phyloP scores from a whole-genome alignment of 2,888 invertebrate genomes.

The Lasioglossum calceatum region DNA sequence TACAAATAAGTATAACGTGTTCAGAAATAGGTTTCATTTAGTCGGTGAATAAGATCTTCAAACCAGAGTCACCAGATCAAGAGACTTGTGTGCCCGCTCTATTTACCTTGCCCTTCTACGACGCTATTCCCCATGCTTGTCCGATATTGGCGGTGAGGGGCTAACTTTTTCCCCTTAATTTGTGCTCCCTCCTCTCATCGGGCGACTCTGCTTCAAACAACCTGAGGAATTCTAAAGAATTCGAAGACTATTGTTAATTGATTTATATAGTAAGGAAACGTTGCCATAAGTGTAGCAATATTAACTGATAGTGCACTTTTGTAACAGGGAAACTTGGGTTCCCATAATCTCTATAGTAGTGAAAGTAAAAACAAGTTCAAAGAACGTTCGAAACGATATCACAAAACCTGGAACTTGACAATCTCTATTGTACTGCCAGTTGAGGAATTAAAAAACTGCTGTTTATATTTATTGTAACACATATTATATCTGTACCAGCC shows the following conservation, averaged over 20 bases:
- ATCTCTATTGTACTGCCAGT: neutral
- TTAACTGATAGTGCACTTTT: conserved; percentile 12
- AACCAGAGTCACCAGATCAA: no score
- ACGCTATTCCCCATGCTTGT: no score
- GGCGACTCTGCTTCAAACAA: neutral
- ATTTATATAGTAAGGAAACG: conserved; percentile 1
- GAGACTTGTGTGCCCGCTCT: no score
- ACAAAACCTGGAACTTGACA: neutral
- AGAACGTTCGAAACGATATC: conserved; percentile 5
- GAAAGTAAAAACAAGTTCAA: neutral
- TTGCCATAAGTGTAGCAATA: neutral
- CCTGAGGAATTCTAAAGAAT: neutral
- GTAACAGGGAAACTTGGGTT: neutral
- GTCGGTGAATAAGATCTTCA: neutral
- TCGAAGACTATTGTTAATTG: neutral
- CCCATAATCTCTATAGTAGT: neutral
- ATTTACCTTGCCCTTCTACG: no score
- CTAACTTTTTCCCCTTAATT: no score
- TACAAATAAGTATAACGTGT: neutral
- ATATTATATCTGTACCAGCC: conserved; percentile 7
- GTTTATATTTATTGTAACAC: conserved; percentile 9
- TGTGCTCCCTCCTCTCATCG: no score
- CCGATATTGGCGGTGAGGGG: no score
- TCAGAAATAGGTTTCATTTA: neutral
- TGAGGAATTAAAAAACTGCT: conserved; percentile 12